Evolutionary conservation across 2,113 vertebrate species (phyloP).

Genomic region (Myrmecophaga tridactyla): DNA sequence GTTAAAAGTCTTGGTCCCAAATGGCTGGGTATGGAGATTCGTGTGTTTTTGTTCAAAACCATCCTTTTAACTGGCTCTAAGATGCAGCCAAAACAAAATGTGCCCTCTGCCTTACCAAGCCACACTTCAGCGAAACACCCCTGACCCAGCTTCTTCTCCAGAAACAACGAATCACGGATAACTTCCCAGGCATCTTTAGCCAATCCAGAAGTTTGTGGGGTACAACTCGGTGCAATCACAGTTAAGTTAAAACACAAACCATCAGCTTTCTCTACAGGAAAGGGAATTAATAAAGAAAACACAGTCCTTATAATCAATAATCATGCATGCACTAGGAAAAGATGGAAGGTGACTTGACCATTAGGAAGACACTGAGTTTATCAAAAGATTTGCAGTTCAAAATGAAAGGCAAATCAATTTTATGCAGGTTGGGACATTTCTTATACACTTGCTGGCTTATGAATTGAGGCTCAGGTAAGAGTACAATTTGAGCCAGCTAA

Average conservation of each 20-base stretch:
- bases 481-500: conserved; percentile 47
- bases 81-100: conserved; percentile 83
- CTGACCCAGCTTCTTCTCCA: conserved; percentile 97
- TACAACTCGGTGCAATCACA: conserved; percentile 93
- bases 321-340: conserved; percentile 90
- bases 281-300: conserved; percentile 92
- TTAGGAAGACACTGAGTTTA: conserved; percentile 41
- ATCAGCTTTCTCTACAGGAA: conserved; percentile 95
- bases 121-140: conserved; percentile 99
- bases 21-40: neutral
- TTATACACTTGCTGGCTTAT: conserved; percentile 48
- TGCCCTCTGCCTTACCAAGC: conserved; percentile 94
- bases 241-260: conserved; percentile 99
- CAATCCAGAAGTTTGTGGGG: conserved; percentile 97
- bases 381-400: conserved; percentile 49
- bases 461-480: conserved; percentile 54
- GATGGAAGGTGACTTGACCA: conserved; percentile 85
- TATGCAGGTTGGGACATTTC: conserved; percentile 34
- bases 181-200: conserved; percentile 99
- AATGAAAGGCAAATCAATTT: conserved; percentile 7
- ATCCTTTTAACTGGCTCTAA: conserved; percentile 78
- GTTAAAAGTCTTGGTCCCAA: conserved; percentile 10
- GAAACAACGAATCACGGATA: conserved; percentile 88
- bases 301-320: conserved; percentile 89
- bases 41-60: conserved; percentile 62